Conservation (phyloP, 1,140 invertebrate genomes). For the Philotrypesis tridentata region DNA sequence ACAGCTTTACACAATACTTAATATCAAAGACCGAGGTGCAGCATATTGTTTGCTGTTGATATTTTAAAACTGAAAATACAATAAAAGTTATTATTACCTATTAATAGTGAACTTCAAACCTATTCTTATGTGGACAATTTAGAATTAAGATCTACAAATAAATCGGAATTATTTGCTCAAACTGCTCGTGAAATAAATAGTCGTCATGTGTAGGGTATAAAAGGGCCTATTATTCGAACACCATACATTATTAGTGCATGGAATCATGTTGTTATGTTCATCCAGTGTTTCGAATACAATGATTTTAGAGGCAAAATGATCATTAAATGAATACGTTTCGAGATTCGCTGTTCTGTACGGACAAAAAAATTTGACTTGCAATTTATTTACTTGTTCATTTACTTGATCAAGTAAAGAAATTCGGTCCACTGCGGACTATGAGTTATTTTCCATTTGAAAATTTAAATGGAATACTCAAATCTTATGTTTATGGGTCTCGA, state of each 20-base stretch:
- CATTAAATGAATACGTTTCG: too few relatives aligned
- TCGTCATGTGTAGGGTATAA: slow-evolving; percentile 47
- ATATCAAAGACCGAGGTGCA: too few relatives aligned
- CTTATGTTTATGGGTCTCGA: not conserved
- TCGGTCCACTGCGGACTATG: slow-evolving; percentile 14
- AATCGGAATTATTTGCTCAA: slow-evolving; percentile 27
- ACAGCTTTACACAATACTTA: too few relatives aligned
- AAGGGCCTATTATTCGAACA: slow-evolving; percentile 48
- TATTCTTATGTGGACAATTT: slow-evolving; percentile 33
- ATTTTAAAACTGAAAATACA: too few relatives aligned
- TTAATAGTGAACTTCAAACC: too few relatives aligned
- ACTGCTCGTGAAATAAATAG: not conserved
- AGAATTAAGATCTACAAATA: slow-evolving; percentile 44
- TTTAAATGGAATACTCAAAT: slow-evolving; percentile 15
- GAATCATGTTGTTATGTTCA: slow-evolving; percentile 45
- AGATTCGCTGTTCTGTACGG: slow-evolving; percentile 49
- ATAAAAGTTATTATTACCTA: too few relatives aligned
- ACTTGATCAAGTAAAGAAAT: slow-evolving; percentile 36
- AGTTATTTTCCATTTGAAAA: too few relatives aligned
- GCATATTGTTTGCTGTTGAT: too few relatives aligned
- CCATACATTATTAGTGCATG: slow-evolving; percentile 49
- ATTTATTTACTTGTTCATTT: slow-evolving; percentile 52
- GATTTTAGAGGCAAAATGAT: slow-evolving; percentile 15
- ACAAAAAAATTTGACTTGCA: slow-evolving; percentile 34
- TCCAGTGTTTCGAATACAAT: slow-evolving; percentile 30